These are phyloP conservation scores for Carapus acus DNA, from an alignment of 2,797 vertebrate species.

Conservation along the genomic window DNA sequence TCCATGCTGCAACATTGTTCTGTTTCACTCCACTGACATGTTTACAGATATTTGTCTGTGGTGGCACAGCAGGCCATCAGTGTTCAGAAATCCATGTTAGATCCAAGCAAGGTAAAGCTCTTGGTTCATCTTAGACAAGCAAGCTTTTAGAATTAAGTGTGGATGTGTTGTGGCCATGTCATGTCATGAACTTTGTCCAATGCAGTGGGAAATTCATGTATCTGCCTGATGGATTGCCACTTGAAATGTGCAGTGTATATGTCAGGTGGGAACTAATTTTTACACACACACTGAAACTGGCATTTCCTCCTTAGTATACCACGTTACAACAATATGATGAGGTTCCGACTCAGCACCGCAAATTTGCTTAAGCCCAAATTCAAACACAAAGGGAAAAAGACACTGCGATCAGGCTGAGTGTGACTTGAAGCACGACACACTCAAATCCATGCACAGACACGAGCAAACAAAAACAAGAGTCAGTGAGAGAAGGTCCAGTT, in stretches of 20 bases:
- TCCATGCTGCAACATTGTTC: not conserved
- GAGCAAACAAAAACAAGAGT: slow-evolving; percentile 12
- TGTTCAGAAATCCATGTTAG: too few relatives aligned
- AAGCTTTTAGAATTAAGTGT: too few relatives aligned
- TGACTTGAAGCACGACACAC: slow-evolving; percentile 53
- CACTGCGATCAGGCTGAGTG: slow-evolving; percentile 46
- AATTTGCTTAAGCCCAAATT: slow-evolving; percentile 37
- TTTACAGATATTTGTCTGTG: not conserved
- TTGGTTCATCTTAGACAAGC: too few relatives aligned
- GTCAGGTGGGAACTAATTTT: not conserved
- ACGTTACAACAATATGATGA: slow-evolving; percentile 15
- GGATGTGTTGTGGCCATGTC: too few relatives aligned
- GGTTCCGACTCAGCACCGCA: slow-evolving; percentile 38
- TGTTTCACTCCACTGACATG: not conserved
- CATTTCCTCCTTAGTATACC: slow-evolving; percentile 8
- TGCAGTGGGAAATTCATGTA: too few relatives aligned
- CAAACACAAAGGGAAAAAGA: too few relatives aligned
- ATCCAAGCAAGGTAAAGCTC: too few relatives aligned
- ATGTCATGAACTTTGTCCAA: too few relatives aligned
- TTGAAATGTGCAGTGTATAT: too few relatives aligned
- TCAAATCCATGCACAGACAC: slow-evolving; percentile 23
- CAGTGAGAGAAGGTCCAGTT: not conserved
- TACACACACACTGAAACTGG: slow-evolving; percentile 10
- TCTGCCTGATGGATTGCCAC: too few relatives aligned
- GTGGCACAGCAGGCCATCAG: not conserved